phyloP scores from a whole-genome alignment of 2,113 vertebrate genomes.

The Gymnogyps californianus region DNA sequence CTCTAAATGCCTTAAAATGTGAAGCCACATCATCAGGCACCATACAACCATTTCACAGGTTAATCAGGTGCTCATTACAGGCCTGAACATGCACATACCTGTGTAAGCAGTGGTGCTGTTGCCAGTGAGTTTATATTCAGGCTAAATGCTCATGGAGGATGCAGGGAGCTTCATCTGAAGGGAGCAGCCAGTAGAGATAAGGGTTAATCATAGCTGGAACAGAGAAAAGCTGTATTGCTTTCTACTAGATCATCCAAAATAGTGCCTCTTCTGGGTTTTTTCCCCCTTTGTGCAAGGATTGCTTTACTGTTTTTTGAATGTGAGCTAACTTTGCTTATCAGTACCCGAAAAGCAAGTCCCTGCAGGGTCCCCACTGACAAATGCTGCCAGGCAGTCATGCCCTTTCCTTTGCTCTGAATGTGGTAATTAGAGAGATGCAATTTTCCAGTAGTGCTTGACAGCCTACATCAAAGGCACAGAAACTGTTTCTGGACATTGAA shows the following conservation, averaged over 20 bases:
- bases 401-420: not conserved
- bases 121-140: not conserved
- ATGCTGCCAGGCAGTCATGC: conserved; percentile 17
- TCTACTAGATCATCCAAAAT: not conserved
- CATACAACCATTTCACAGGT: not conserved
- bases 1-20: not conserved
- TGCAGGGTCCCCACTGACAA: conserved; percentile 4
- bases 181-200: not conserved
- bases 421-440: conserved; percentile 23
- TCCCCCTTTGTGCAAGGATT: not conserved
- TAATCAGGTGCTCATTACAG: not conserved
- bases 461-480: conserved; percentile 63
- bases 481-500: conserved; percentile 62
- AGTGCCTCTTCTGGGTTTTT: not conserved
- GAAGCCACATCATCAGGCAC: not conserved
- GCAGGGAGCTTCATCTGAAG: not conserved
- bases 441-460: conserved; percentile 64
- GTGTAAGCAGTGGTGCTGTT: not conserved
- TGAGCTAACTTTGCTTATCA: conserved; percentile 36
- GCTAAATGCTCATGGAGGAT: not conserved
- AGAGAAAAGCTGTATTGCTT: not conserved
- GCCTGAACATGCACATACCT: not conserved
- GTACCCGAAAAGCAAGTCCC: conserved; percentile 16
- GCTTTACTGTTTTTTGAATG: not conserved
- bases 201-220: not conserved